Evolutionary conservation across 2,113 vertebrate genomes (phyloP), one percentile per base, ranked within the genome.

Genomic region (Tursiops truncatus): DNA sequence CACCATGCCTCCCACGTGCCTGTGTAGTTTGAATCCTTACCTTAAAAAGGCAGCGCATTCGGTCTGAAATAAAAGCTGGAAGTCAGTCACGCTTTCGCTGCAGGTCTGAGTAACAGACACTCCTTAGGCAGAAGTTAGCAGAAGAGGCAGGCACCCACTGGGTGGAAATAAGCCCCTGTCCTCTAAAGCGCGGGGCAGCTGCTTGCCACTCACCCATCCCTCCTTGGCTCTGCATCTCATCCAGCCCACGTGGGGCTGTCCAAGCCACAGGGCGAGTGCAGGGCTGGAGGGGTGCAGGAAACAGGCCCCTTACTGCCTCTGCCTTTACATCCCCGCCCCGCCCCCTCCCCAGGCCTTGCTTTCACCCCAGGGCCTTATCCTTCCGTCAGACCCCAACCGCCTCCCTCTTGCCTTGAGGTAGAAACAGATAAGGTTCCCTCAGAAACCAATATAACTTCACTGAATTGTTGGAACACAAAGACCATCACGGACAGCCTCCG

Each of bases 161-260:
- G 81, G 18, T 68, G 62, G 25, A 4, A 38, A 74, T 3, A 50
- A 79, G 76, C 63, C 28, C 25, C 41, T 15, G 53, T 26, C 6
- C 36, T 88, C 67, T 53, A 13, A 23, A 33, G 0, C 0, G 3
- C 6, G 67, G 31, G 53, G 13, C 10, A 36, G 73, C 73, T 56
- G 31, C 25, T 20, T 2, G 20, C 0, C 20, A 36, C 3, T 0
- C 1, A 5, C 31, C 36, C 1, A 18, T 3, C 14, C 2, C 8
- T 7, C 38, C 10, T 12, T 20, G 12, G 20, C 44, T n/a, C 41
- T n/a, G 56, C 8, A 33, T 2, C 62, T 36, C 33, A 20, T 8
- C 15, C 44, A 23, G 73, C 68, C 26, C 41, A 10, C 21, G 17
- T 4, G 36, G 18, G 60, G 44, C 21, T 28, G 21, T 15, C 8